Base-by-base conservation (phyloP, 1,140 invertebrate genomes). In the Drosophila triauraria region DNA sequence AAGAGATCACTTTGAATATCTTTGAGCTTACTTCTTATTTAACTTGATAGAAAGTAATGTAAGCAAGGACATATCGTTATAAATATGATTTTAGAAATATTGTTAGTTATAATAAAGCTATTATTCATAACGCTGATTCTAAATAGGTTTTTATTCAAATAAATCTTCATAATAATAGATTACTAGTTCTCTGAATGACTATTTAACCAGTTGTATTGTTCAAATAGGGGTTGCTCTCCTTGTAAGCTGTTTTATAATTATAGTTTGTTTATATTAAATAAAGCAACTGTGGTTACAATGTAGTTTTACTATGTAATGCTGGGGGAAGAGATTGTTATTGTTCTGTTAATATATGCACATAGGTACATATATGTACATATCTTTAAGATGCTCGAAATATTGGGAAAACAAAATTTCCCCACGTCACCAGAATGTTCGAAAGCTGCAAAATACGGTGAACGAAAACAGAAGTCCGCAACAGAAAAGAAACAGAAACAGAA, bases 351-450 rank as follows among this genome's bases (percentile, higher is more conserved):
- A 43, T 47, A 23, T 6, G 12, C 25, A 27, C 25, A 27, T 27
- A 27, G 6, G 25, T 27, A 27, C 6, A 27, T 46, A 23, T 20
- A 20, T 27, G 9, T 32, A 32, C 23, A 23, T 54, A 23, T 23
- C 38, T 54, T 67, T 17, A 51, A 47, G 42, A 59, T 68, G 27
- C 20, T 9, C n/a, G 20, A 60, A 44, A 64, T 23, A 23, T 68
- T 68, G 69, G 57, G 65, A 50, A 72, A 72, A 71, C 51, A 71
- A 71, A 70, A 59, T 71, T 72, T 51, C 67, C 69, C 44, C 69
- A 71, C 69, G 44, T 72, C 67, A 72, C 53, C 44, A 54, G 53
- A 72, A 71, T 42, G 13, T 71, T 71, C 48, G 67, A 71, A 48
- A 27, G 63, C 60, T 42, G 40, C 67, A 17, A 68, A 70, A 43